phyloP scores from a whole-genome alignment of 2,113 vertebrate genomes.

The Rostratula benghalensis region DNA sequence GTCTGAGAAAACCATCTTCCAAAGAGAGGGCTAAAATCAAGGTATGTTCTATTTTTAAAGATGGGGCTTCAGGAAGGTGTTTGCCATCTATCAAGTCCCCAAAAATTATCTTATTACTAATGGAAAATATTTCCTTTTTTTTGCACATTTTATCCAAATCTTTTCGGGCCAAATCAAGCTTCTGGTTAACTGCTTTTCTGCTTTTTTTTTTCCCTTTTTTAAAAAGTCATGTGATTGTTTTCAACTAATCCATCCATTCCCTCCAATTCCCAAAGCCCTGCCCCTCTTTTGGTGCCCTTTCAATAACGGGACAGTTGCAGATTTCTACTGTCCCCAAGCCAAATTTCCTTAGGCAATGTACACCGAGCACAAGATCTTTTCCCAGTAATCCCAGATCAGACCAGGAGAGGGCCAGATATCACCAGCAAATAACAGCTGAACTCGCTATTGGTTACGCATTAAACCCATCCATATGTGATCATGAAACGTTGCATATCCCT shows the following conservation, averaged over 20 bases:
- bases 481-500: neutral
- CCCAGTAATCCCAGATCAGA: neutral
- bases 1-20: neutral
- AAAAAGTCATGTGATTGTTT: neutral
- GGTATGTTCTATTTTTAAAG: neutral
- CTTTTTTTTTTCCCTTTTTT: neutral
- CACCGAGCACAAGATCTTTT: neutral
- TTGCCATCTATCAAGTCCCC: neutral
- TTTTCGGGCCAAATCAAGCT: neutral
- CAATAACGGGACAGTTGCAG: neutral
- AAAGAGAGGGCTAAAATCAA: neutral
- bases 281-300: neutral
- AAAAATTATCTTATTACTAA: neutral
- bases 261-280: neutral
- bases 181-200: neutral
- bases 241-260: neutral
- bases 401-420: slow-evolving; percentile 4
- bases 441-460: neutral
- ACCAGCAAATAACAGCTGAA: neutral
- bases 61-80: neutral
- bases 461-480: rapidly evolving
- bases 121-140: neutral
- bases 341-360: neutral
- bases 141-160: neutral
- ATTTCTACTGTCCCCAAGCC: neutral